A percentile compares a stretch with the other conserved stretches of the same genome.
These are phyloP conservation scores for Coluber constrictor DNA, from an alignment of 2,797 vertebrate genomes.

Conservation along the genomic window DNA sequence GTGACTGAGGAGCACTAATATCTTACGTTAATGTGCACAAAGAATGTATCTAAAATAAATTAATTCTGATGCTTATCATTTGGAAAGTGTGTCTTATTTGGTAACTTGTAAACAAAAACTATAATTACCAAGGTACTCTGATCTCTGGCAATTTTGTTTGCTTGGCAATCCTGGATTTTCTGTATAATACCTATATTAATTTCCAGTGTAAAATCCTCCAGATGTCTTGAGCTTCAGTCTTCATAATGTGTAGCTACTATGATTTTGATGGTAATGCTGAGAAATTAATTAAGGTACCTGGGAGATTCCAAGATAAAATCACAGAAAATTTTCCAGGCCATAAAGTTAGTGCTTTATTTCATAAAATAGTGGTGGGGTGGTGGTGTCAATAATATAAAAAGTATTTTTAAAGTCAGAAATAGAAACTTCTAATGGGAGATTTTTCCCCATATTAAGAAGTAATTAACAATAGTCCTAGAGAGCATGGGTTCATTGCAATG, in stretches of 20 bases:
- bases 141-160: background rate
- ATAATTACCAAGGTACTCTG: background rate
- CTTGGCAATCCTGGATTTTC: background rate
- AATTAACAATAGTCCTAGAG: background rate
- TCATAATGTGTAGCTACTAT: background rate
- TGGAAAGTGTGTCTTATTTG: conserved; percentile 12
- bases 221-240: background rate
- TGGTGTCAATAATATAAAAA: background rate
- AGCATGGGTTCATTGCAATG: background rate
- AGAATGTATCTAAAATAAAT: conserved; percentile 43
- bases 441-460: background rate
- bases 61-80: background rate
- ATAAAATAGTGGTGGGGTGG: background rate
- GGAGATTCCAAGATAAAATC: background rate
- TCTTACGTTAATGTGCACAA: conserved; percentile 36
- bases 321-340: background rate
- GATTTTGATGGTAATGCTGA: background rate
- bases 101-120: conserved; percentile 1
- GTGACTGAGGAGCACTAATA: conserved; percentile 39
- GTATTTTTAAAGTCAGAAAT: background rate
- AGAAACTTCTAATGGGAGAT: background rate
- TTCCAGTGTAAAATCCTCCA: background rate
- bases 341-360: background rate
- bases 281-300: background rate
- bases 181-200: background rate